These are phyloP conservation scores for Cephus rjabovi DNA, from an alignment of 2,888 invertebrate species.

Conservation along the genomic window DNA sequence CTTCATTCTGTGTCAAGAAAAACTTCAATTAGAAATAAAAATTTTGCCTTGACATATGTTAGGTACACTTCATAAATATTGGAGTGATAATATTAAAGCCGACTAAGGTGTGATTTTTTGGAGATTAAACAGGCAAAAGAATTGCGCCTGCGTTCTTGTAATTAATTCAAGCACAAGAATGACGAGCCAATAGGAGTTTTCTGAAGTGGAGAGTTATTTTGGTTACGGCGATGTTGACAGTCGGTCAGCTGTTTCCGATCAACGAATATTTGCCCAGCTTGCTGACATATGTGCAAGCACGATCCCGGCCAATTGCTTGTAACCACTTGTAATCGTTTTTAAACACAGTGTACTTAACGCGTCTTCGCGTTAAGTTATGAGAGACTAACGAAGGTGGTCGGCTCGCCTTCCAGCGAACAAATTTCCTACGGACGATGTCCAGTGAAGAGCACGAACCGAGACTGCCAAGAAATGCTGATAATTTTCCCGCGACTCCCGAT, in stretches of 20 bases:
- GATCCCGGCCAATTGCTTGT: constrained; percentile 33
- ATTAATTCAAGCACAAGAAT: background rate
- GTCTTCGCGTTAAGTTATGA: constrained; percentile 27
- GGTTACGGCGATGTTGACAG: constrained; percentile 14
- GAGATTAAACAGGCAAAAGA: background rate
- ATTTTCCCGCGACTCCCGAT: constrained; percentile 27
- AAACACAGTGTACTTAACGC: background rate
- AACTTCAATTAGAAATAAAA: background rate
- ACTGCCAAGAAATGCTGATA: constrained; percentile 58
- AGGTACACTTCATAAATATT: background rate
- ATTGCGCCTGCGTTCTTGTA: background rate
- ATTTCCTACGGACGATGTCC: constrained; percentile 53
- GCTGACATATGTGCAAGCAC: constrained; percentile 14
- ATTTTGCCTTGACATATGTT: background rate
- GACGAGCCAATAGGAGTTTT: background rate
- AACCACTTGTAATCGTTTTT: constrained; percentile 36
- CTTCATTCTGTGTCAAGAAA: constrained; percentile 34
- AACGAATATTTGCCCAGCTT: constrained; percentile 28
- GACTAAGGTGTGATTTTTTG: background rate
- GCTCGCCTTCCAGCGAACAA: constrained; percentile 4
- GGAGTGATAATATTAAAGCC: background rate
- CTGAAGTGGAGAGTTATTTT: background rate
- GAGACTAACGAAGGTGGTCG: constrained; percentile 26
- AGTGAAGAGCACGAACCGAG: constrained; percentile 47
- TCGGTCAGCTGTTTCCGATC: constrained; percentile 39